Conservation (phyloP, 2,797 vertebrate genomes). For the Falco concolor region DNA sequence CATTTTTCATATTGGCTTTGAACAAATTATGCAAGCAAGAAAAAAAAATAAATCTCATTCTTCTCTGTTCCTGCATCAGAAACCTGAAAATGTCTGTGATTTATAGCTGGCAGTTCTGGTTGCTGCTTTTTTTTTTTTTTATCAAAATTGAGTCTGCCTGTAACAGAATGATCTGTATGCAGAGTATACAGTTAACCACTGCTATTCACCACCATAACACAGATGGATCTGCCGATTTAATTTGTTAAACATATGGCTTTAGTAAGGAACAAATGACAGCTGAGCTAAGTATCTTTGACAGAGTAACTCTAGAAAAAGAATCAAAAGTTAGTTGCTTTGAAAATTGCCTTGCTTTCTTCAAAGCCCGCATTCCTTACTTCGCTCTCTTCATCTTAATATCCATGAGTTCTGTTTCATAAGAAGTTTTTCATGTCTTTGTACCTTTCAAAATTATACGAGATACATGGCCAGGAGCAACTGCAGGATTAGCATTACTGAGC, state of each 20-base stretch:
- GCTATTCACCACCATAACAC: slow-evolving; percentile 15
- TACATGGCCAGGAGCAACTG: slow-evolving; percentile 53
- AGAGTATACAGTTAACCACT: background rate
- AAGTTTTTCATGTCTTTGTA: slow-evolving; percentile 60
- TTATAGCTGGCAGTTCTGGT: background rate
- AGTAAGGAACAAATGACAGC: slow-evolving; percentile 49
- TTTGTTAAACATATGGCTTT: slow-evolving; percentile 49
- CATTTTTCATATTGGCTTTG: background rate
- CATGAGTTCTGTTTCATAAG: slow-evolving; percentile 53
- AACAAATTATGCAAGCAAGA: background rate
- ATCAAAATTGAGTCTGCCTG: background rate
- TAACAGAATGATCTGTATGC: slow-evolving; percentile 3
- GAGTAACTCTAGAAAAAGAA: slow-evolving; percentile 53
- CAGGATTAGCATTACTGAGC: slow-evolving; percentile 49
- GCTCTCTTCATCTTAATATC: slow-evolving; percentile 61
- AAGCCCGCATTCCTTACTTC: slow-evolving; percentile 51
- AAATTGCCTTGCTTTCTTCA: slow-evolving; percentile 65
- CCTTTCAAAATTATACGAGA: slow-evolving; percentile 59
- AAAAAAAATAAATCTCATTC: background rate
- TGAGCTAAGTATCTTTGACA: slow-evolving; percentile 51
- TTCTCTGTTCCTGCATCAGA: background rate
- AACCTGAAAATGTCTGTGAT: background rate
- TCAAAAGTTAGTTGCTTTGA: slow-evolving; percentile 60
- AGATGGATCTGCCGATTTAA: slow-evolving; percentile 32
- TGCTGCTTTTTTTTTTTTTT: background rate